Evolutionary conservation across 2,113 vertebrate species (phyloP).

Genomic region (Oenanthe melanoleuca): DNA sequence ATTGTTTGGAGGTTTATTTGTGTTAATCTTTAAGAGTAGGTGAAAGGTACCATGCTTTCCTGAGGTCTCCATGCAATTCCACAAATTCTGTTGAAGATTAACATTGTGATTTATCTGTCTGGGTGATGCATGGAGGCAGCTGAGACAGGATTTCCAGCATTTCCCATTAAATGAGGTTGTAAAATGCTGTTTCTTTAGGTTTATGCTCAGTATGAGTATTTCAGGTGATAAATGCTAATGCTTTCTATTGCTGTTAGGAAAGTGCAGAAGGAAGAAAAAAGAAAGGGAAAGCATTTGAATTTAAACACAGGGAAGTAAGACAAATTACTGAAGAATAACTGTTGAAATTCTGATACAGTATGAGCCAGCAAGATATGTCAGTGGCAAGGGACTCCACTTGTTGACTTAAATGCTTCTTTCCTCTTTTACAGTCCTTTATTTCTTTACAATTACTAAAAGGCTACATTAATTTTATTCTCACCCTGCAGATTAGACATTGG

Average conservation of each 20-base stretch:
- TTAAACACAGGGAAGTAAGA: background rate
- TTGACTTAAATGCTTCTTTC: background rate
- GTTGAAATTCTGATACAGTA: background rate
- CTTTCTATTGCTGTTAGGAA: background rate
- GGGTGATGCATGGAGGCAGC: accelerated
- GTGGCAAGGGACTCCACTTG: background rate
- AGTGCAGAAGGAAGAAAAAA: background rate
- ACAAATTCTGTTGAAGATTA: background rate
- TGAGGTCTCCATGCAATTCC: background rate
- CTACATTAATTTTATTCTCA: background rate
- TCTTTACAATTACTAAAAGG: background rate
- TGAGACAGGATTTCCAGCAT: background rate
- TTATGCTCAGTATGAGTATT: background rate
- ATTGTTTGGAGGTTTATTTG: background rate
- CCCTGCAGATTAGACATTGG: background rate
- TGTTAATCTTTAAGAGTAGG: background rate
- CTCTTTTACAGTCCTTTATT: background rate
- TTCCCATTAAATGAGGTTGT: background rate
- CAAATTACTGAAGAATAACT: background rate
- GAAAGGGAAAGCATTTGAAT: background rate
- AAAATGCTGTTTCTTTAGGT: background rate
- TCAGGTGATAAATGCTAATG: background rate
- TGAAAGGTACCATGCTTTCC: background rate
- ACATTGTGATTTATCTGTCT: background rate
- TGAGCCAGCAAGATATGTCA: background rate